A percentile compares a stretch with the other conserved stretches of the same genome.
phyloP scores from a whole-genome alignment of 2,888 invertebrate species.

The Osedax frankpressi region DNA sequence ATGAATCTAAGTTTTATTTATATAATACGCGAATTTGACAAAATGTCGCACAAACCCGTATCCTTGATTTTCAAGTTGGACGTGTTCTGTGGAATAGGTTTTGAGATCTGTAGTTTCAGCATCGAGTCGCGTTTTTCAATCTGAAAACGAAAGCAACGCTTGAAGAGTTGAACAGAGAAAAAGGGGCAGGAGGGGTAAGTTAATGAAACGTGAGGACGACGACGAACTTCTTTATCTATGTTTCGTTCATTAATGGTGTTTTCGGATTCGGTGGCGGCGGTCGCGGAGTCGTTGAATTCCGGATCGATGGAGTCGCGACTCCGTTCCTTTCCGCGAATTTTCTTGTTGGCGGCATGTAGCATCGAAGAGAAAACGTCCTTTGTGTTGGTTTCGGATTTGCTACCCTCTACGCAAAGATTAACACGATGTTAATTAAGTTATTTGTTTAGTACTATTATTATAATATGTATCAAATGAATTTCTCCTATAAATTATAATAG shows the following conservation, averaged over 20 bases:
- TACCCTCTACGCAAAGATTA: not conserved
- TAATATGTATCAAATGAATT: too few relatives aligned
- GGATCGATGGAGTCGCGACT: not conserved
- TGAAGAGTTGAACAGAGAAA: not conserved
- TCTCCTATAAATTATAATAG: too few relatives aligned
- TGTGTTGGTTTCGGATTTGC: not conserved
- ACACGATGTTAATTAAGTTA: too few relatives aligned
- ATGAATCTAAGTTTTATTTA: too few relatives aligned
- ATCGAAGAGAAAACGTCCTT: not conserved
- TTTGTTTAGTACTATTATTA: too few relatives aligned
- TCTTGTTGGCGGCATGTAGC: not conserved
- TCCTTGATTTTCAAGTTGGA: too few relatives aligned
- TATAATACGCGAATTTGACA: too few relatives aligned
- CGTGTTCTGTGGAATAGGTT: not conserved
- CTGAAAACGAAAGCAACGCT: not conserved
- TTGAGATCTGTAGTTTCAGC: not conserved
- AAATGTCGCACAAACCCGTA: too few relatives aligned
- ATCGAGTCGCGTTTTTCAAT: not conserved
- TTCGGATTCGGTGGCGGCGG: not conserved
- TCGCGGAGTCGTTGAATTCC: not conserved
- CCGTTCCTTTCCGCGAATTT: not conserved
- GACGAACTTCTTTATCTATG: not conserved
- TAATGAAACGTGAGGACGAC: not conserved
- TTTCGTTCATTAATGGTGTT: not conserved
- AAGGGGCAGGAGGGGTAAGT: not conserved